Conservation (phyloP, 1,140 invertebrate genomes). For the Copidosoma floridanum region DNA sequence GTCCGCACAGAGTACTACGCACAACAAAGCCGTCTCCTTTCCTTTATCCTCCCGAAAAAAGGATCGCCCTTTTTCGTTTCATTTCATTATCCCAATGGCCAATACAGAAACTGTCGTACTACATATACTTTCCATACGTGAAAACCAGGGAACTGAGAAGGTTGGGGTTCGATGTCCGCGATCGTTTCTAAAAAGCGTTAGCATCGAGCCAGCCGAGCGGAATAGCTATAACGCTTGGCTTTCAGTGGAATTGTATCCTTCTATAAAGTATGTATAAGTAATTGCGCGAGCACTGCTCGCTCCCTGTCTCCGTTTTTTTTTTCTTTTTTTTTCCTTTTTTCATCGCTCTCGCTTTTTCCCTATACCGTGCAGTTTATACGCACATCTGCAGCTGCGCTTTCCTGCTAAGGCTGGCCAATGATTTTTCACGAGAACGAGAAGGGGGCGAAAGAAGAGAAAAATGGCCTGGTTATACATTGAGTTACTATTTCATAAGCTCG, state of each 20-base stretch:
- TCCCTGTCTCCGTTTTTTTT: background rate
- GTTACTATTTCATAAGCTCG: conserved; percentile 13
- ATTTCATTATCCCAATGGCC: conserved; percentile 9
- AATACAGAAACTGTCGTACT: background rate
- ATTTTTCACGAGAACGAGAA: conserved; percentile 14
- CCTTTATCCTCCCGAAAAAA: too few species aligned
- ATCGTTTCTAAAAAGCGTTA: conserved; percentile 11
- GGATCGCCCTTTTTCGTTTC: background rate
- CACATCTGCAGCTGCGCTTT: background rate
- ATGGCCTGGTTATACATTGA: conserved; percentile 19
- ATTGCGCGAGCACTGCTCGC: background rate
- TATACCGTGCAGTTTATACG: background rate
- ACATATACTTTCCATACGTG: background rate
- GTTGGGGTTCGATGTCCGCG: background rate
- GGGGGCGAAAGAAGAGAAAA: too few species aligned
- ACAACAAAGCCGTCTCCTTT: too few species aligned
- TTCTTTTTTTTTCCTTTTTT: background rate
- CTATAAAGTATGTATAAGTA: conserved; percentile 21
- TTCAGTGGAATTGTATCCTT: conserved; percentile 12
- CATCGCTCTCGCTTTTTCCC: background rate
- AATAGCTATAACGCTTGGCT: too few species aligned
- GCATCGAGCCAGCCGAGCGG: too few species aligned
- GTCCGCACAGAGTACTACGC: too few species aligned
- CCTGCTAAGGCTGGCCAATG: conserved; percentile 3
- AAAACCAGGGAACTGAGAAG: too few species aligned